These are phyloP conservation scores for Varroa destructor DNA, from an alignment of 1,140 invertebrate species.

Conservation along the genomic window DNA sequence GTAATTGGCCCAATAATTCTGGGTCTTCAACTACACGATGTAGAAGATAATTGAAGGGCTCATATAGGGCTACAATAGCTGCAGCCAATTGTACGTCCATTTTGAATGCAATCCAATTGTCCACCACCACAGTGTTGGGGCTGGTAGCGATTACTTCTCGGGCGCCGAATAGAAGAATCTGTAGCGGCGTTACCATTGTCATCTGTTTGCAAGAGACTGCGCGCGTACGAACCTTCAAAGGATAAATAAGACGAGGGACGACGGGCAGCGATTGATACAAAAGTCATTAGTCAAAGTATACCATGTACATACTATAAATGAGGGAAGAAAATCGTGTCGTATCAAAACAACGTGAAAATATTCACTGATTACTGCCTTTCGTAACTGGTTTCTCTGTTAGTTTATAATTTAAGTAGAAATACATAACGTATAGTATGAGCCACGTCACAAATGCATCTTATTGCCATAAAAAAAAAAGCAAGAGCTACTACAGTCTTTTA, in stretches of 20 bases:
- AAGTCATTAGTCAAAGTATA: too few relatives aligned
- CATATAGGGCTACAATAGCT: slow-evolving; percentile 65
- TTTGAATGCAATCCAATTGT: slow-evolving; percentile 79
- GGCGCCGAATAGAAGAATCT: slow-evolving; percentile 77
- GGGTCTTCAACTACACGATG: slow-evolving; percentile 62
- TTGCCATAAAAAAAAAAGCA: too few relatives aligned
- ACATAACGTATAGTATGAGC: too few relatives aligned
- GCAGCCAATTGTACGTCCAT: slow-evolving; percentile 65
- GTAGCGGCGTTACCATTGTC: slow-evolving; percentile 87
- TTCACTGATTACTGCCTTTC: too few relatives aligned
- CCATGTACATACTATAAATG: too few relatives aligned
- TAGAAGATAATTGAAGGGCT: slow-evolving; percentile 70
- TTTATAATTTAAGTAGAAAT: too few relatives aligned
- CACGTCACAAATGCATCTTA: too few relatives aligned
- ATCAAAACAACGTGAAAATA: too few relatives aligned
- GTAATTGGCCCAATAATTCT: slow-evolving; percentile 42
- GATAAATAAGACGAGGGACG: slow-evolving; percentile 29
- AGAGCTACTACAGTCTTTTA: too few relatives aligned
- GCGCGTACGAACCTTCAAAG: slow-evolving; percentile 63
- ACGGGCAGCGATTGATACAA: not conserved
- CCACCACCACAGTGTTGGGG: slow-evolving; percentile 52
- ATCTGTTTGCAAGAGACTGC: slow-evolving; percentile 95
- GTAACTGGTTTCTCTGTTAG: too few relatives aligned
- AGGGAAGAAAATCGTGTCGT: too few relatives aligned
- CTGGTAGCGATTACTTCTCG: slow-evolving; percentile 59